Conservation (phyloP, 2,888 invertebrate genomes). For the Drosophila demipolita region DNA sequence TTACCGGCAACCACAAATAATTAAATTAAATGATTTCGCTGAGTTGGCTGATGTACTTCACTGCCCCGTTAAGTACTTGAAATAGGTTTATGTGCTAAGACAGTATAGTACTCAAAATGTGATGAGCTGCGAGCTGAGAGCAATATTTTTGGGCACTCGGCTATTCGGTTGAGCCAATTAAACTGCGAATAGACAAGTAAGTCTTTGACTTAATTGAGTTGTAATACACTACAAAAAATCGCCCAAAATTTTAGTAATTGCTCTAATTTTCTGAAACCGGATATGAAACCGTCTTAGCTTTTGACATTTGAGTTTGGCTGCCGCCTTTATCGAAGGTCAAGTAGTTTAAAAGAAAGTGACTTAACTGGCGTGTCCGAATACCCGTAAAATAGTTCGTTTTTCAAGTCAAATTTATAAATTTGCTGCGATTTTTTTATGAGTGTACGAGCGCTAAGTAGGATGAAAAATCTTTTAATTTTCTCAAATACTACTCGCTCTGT, state of each 20-base stretch:
- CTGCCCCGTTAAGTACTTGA: not conserved
- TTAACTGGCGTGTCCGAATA: not conserved
- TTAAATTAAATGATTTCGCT: conserved; percentile 13
- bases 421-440: not conserved
- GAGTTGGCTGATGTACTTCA: conserved; percentile 28
- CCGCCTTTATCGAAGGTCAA: not conserved
- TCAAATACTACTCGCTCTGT: conserved; percentile 9
- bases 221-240: not conserved
- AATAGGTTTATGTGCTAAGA: conserved; percentile 23
- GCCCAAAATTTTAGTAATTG: not conserved
- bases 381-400: no score
- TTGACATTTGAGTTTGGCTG: not conserved
- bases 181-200: not conserved
- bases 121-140: not conserved
- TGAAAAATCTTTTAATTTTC: conserved; percentile 65
- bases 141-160: not conserved
- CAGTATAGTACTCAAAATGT: conserved; percentile 6
- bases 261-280: not conserved
- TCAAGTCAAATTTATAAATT: not conserved
- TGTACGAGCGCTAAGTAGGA: not conserved
- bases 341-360: not conserved
- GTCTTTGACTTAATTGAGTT: conserved; percentile 7
- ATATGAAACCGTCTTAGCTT: not conserved
- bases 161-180: not conserved
- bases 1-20: not conserved